Percentiles rank a stretch among this genome's conserved stretches.
Conservation (phyloP, 2,113 vertebrate species). For the Tyto alba region DNA sequence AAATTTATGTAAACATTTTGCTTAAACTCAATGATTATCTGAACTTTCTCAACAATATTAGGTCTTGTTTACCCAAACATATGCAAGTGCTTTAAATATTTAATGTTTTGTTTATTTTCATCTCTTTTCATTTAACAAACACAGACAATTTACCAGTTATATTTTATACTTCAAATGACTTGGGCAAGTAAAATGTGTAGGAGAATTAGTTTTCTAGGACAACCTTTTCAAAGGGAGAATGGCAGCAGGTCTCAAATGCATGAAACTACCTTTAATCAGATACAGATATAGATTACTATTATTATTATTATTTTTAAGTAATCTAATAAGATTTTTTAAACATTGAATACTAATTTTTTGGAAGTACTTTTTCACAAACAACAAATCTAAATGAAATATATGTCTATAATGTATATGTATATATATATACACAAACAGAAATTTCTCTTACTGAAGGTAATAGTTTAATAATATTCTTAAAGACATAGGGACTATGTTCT, state of each 20-base stretch:
- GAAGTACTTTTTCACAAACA: neutral
- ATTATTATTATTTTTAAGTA: neutral
- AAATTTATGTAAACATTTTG: neutral
- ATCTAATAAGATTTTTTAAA: neutral
- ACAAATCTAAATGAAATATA: neutral
- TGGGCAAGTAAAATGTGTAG: neutral
- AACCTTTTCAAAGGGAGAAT: neutral
- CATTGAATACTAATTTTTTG: neutral
- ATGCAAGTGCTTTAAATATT: neutral
- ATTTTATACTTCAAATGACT: neutral
- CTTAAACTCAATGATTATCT: neutral
- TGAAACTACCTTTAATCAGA: neutral
- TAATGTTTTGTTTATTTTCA: neutral
- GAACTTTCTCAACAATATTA: neutral
- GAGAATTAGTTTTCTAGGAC: neutral
- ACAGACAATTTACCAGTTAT: neutral
- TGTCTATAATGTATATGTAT: neutral
- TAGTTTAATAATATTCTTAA: neutral
- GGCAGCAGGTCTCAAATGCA: neutral
- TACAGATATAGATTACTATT: neutral
- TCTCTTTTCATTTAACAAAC: neutral
- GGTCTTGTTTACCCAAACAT: neutral
- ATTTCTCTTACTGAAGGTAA: neutral
- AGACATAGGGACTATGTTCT: neutral
- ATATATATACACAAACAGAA: neutral